Percentiles rank a stretch among this genome's conserved stretches.
Conservation (phyloP, 2,797 vertebrate species). For the Hemitrygon akajei region DNA sequence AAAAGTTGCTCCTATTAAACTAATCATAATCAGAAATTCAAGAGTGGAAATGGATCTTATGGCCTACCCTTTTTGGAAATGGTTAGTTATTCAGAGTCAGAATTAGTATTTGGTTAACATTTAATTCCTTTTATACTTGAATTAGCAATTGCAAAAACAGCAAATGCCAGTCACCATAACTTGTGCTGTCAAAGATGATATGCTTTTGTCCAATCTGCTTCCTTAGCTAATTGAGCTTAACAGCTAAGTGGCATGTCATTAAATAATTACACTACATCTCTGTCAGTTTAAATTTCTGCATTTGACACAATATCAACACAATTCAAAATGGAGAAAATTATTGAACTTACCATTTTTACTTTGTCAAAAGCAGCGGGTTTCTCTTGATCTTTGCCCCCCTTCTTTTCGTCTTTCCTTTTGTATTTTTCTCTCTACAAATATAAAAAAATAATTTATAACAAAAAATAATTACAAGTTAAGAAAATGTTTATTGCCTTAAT, state of each 20-base stretch:
- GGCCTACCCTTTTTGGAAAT: background rate
- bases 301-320: background rate
- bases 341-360: constrained; percentile 56
- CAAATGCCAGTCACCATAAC: background rate
- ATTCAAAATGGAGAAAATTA: background rate
- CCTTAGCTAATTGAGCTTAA: background rate
- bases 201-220: background rate
- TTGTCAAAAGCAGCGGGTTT: constrained; percentile 71
- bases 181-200: background rate
- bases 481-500: background rate
- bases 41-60: background rate
- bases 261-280: background rate
- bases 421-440: constrained; percentile 76
- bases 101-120: background rate
- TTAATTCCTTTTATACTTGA: background rate
- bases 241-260: too few relatives aligned
- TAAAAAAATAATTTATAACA: background rate
- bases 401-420: constrained; percentile 87
- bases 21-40: background rate
- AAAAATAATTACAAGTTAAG: background rate
- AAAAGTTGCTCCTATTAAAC: too few relatives aligned
- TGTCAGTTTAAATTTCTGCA: background rate
- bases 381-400: constrained; percentile 75
- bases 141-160: background rate
- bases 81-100: background rate